A percentile compares a stretch with the other conserved stretches of the same genome.
phyloP scores from a whole-genome alignment of 2,113 vertebrate species.

The Varanus salvator region DNA sequence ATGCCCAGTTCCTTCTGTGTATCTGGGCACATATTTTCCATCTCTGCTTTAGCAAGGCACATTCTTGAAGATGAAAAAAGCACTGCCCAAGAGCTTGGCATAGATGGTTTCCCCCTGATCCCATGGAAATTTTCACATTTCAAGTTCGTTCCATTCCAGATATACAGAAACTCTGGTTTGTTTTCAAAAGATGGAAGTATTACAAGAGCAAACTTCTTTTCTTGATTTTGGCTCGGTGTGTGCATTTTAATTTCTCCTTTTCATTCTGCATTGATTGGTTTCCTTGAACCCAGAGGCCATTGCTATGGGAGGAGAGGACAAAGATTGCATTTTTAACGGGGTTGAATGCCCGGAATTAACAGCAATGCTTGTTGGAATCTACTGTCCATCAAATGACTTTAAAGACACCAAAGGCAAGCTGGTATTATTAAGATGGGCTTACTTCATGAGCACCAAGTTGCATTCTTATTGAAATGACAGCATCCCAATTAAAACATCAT shows the following conservation, averaged over 20 bases:
- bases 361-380: background rate
- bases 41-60: background rate
- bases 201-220: no score
- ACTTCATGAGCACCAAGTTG: slow-evolving; percentile 34
- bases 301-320: background rate
- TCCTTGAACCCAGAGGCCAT: background rate
- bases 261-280: background rate
- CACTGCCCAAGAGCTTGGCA: no score
- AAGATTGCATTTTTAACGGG: background rate
- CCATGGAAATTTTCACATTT: no score
- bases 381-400: slow-evolving; percentile 14
- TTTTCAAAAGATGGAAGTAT: no score
- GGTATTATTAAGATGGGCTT: slow-evolving; percentile 20
- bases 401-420: slow-evolving; percentile 36
- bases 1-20: background rate
- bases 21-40: background rate
- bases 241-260: background rate
- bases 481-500: slow-evolving; percentile 47
- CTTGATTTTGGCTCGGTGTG: background rate
- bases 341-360: background rate
- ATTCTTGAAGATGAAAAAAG: background rate
- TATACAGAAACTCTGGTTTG: no score
- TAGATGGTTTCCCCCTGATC: no score
- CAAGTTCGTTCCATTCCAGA: no score
- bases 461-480: slow-evolving; percentile 11